Evolutionary conservation across 1,140 invertebrate genomes (phyloP), one percentile per base, ranked within the genome.

Genomic region (Papilio xuthus): DNA sequence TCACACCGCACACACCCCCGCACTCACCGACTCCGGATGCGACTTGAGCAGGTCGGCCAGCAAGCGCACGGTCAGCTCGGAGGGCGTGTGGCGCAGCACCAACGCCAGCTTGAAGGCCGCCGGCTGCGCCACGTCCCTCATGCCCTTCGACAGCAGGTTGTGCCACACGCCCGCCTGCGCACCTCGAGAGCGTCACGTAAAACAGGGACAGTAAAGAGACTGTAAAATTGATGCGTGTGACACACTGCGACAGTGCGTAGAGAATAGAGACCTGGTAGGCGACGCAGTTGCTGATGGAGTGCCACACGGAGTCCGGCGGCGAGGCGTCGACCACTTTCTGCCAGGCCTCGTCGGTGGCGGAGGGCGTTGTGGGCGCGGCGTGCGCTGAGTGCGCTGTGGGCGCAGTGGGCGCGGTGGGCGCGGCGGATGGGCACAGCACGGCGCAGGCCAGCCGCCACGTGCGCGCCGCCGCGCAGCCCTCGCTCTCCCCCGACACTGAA

Each of bases 71-170:
- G 86, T 83, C 9, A 90, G 80, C 50, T 93, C 91, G 0, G 92
- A 85, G 0, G 91, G 89, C 44, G 92, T 92, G 78, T 93, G 92
- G 8, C 92, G 82, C 75, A 93, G 70, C 23, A 93, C 91, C 20
- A 93, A 87, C 0, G 92, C 92, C 18, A 93, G 81, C 79, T 91
- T 91, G 81, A 93, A 93, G 0, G 91, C 91, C 0, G 91, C 92
- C 2, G 92, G 91, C 63, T 92, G 90, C 50, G 87, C 86, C 42
- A 91, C 92, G 47, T 92, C 91, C 18, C 85, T 85, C 9, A 90
- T 89, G 15, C 92, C 92, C 78, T 89, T 91, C n/a, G 85, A 79
- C n/a, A 90, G 79, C 37, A 93, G 79, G 67, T 91, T 90, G 77
- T 89, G 86, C 92, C 92, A 93, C 12, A 93, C 87, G 0, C 90